A percentile compares a stretch with the other conserved stretches of the same genome.
Conservation (phyloP, 2,888 invertebrate genomes). For the Oegoconia quadripuncta region DNA sequence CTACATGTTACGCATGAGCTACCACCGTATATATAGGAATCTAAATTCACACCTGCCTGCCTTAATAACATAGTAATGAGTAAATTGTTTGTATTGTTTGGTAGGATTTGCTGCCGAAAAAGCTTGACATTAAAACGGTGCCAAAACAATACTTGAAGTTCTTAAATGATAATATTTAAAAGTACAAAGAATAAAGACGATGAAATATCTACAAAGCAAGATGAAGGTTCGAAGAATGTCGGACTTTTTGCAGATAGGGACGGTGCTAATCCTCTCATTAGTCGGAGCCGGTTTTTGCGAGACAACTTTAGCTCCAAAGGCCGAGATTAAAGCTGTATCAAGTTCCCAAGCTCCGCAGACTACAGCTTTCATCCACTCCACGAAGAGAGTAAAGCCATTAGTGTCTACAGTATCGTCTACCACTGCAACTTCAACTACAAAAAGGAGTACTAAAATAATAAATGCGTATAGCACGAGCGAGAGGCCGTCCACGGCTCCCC, state of each 20-base stretch:
- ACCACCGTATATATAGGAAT: too few relatives aligned
- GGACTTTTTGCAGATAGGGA: constrained; percentile 39
- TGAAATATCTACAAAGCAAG: constrained; percentile 21
- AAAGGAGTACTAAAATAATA: constrained; percentile 58
- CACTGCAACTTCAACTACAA: constrained; percentile 54
- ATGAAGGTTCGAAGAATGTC: constrained; percentile 28
- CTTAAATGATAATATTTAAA: constrained; percentile 14
- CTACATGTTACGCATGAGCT: too few relatives aligned
- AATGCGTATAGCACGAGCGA: constrained; percentile 51
- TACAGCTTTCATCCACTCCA: constrained; percentile 39
- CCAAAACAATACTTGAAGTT: constrained; percentile 27
- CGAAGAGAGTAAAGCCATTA: constrained; percentile 46
- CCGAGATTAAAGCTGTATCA: constrained; percentile 45
- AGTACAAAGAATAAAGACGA: constrained; percentile 10
- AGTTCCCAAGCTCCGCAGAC: constrained; percentile 40
- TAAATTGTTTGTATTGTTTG: constrained; percentile 23
- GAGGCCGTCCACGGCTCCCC: constrained; percentile 46
- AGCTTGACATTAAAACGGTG: constrained; percentile 28
- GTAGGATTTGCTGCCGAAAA: constrained; percentile 24
- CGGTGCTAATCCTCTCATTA: constrained; percentile 50
- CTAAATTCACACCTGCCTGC: too few relatives aligned
- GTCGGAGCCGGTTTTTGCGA: constrained; percentile 44
- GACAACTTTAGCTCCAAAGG: constrained; percentile 36
- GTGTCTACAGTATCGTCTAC: constrained; percentile 46
- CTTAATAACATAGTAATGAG: constrained; percentile 1